Evolutionary conservation across 2,113 vertebrate genomes (phyloP), one percentile per base, ranked within the genome.

Genomic region (Telmatochromis sp.): DNA sequence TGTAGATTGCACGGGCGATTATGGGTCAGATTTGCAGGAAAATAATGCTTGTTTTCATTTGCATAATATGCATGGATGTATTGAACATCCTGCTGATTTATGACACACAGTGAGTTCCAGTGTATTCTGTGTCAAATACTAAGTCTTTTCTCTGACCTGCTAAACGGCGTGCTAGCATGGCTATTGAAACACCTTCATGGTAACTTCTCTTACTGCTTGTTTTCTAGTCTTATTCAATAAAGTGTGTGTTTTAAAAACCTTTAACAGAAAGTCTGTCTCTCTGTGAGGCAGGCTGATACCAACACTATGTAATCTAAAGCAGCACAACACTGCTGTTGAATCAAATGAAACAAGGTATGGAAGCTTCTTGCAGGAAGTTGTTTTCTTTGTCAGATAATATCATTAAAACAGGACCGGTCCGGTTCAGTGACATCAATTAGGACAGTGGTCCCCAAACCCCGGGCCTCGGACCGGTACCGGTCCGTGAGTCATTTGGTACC

Each of bases 1-100:
- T 50, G 42, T 11, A 47, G 68, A 1, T 26, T 7, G 5, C 40
- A 10, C 14, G 0, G 37, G 14, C 8, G 5, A 73, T 42, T 73
- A 71, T 45, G 21, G 5, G 65, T 73, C 13, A 73, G 37, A 71
- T 42, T 21, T 71, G 13, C n/a, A 23, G 21, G 21, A 17, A 73
- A 10, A 73, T 45, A 0, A 10, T 45, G 21, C 8, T 45, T 75
- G 40, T 17, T 47, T 75, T 42, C 9, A 75, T 47, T 73, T 47
- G 14, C 14, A 73, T 28, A 28, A 45, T 47, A 15, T 45, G 21
- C 14, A 26, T 45, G 21, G 40, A 73, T 45, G 12, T 42, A 45
- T 28, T 73, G 21, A 45, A 17, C 23, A 17, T 17, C 23, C 21
- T 28, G 21, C 23, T 47, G 40, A 26, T 45, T 26, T 28, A 17